phyloP scores from a whole-genome alignment of 2,888 invertebrate species.

The Nomada flava region DNA sequence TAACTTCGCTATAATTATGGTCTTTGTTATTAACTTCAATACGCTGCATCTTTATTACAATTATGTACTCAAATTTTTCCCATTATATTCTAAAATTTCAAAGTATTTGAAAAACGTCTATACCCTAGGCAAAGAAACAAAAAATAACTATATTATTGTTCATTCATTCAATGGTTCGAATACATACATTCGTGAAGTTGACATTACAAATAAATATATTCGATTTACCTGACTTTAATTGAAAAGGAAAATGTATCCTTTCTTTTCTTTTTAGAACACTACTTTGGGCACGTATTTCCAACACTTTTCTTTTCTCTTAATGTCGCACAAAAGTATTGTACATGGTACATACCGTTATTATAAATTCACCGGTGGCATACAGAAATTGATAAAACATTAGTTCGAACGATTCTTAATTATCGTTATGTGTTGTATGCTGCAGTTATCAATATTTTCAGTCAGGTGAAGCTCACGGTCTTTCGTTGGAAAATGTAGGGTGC shows the following conservation, averaged over 20 bases:
- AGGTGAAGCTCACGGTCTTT: conserved; percentile 22
- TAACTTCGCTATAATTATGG: conserved; percentile 69
- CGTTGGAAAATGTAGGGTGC: conserved; percentile 6
- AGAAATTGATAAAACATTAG: conserved; percentile 19
- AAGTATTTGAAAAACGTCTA: conserved; percentile 9
- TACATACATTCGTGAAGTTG: background rate
- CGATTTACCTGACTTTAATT: conserved; percentile 34
- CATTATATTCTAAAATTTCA: conserved; percentile 36
- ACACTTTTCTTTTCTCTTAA: background rate
- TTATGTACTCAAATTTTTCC: conserved; percentile 39
- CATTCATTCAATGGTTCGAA: too few species aligned
- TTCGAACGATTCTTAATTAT: conserved; percentile 24
- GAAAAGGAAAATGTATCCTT: conserved; percentile 24
- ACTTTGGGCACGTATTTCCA: conserved; percentile 35
- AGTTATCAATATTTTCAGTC: conserved; percentile 27
- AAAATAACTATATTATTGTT: background rate
- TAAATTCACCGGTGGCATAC: background rate
- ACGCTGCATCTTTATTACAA: conserved; percentile 58
- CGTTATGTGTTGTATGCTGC: conserved; percentile 12
- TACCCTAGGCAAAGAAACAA: conserved; percentile 23
- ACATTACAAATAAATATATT: background rate
- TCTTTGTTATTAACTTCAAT: conserved; percentile 64
- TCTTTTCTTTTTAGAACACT: conserved; percentile 1
- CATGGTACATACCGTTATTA: conserved; percentile 28
- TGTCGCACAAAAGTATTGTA: conserved; percentile 14